These are phyloP conservation scores for Myotis lucifugus DNA, from an alignment of 2,113 vertebrate species.

Conservation along the genomic window DNA sequence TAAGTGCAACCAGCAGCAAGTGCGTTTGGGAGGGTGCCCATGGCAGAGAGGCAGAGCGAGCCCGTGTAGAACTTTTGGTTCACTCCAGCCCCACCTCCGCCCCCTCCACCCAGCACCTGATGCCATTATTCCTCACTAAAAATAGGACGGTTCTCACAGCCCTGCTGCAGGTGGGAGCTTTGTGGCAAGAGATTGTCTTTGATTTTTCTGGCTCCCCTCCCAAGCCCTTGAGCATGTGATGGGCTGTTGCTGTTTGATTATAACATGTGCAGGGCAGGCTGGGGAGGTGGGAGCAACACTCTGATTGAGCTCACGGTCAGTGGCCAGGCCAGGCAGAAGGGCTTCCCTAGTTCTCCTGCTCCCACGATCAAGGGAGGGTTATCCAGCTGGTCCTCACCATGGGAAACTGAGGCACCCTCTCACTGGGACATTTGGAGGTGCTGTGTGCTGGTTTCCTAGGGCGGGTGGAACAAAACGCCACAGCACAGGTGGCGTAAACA, in stretches of 20 bases:
- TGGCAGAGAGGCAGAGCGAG: background rate
- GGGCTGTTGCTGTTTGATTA: background rate
- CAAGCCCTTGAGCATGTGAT: background rate
- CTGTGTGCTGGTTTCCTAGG: background rate
- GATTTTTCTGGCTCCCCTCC: background rate
- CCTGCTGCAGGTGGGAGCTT: slow-evolving; percentile 45
- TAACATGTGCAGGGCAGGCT: background rate
- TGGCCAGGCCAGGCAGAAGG: background rate
- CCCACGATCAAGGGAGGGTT: background rate
- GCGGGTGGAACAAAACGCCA: background rate
- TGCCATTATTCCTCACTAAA: slow-evolving; percentile 44
- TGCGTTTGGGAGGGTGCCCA: background rate
- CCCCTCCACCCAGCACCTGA: background rate
- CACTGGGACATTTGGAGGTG: background rate
- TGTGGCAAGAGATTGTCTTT: slow-evolving; percentile 15
- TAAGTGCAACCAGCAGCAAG: background rate
- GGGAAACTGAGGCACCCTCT: background rate
- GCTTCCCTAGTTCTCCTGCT: background rate
- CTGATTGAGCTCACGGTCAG: background rate
- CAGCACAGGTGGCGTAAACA: background rate
- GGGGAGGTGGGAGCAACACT: background rate
- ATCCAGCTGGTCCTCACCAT: background rate
- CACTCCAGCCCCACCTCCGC: background rate
- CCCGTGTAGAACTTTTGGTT: background rate
- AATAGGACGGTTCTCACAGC: slow-evolving; percentile 51